phyloP scores from a whole-genome alignment of 2,797 vertebrate genomes.

The Sylvia borin region DNA sequence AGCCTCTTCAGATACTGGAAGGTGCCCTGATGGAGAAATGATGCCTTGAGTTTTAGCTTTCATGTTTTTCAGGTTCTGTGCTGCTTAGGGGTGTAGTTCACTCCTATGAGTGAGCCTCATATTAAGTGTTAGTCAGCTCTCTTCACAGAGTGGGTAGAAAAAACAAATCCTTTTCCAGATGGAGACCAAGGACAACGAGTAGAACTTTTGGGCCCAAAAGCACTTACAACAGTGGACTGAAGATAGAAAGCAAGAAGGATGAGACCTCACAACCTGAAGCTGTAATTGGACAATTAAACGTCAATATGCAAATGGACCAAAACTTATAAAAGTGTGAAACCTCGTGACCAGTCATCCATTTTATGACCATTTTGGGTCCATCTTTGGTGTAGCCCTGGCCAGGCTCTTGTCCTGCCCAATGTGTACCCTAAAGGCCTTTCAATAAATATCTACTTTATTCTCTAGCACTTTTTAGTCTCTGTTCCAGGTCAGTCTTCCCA shows the following conservation, averaged over 20 bases:
- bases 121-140: not conserved
- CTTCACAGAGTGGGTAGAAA: not conserved
- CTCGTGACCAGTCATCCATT: not conserved
- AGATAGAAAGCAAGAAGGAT: not conserved
- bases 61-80: not conserved
- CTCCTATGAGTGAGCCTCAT: too few relatives aligned
- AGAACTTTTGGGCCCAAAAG: not conserved
- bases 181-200: not conserved
- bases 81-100: not conserved
- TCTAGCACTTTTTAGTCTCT: not conserved
- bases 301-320: not conserved
- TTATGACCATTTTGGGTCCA: not conserved
- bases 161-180: not conserved
- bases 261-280: not conserved
- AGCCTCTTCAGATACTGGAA: not conserved
- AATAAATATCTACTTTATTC: not conserved
- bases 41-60: not conserved
- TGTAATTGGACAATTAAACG: not conserved
- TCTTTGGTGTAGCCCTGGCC: not conserved
- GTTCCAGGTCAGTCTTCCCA: not conserved
- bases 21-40: not conserved
- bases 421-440: not conserved
- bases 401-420: not conserved
- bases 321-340: not conserved
- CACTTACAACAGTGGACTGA: not conserved